Percentiles rank a stretch among this genome's conserved stretches.
Conservation (phyloP, 2,113 vertebrate species). For the Perognathus longimembris region DNA sequence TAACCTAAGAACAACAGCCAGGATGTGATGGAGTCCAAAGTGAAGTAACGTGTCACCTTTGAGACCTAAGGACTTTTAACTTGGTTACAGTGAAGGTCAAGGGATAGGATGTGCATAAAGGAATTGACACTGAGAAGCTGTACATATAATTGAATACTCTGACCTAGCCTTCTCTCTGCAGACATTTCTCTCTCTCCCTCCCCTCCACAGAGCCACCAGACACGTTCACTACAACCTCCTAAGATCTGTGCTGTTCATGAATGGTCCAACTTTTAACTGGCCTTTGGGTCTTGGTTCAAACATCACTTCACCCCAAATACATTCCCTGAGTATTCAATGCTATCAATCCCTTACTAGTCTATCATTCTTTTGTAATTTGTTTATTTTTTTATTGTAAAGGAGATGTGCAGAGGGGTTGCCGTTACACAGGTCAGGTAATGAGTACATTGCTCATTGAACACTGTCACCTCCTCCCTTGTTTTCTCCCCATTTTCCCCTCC, state of each 20-base stretch:
- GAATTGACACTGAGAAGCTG: neutral
- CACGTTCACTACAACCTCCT: neutral
- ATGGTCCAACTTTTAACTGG: neutral
- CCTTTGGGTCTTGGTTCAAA: neutral
- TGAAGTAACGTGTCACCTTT: neutral
- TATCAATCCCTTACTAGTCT: neutral
- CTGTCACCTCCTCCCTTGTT: too few relatives aligned
- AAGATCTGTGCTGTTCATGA: neutral
- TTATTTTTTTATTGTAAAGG: too few relatives aligned
- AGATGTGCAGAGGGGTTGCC: too few relatives aligned
- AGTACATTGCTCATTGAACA: too few relatives aligned
- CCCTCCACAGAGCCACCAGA: neutral
- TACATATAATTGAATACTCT: neutral
- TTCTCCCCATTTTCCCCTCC: too few relatives aligned
- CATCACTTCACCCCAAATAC: neutral
- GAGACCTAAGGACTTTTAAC: neutral
- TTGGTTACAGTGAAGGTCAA: neutral
- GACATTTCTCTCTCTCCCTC: neutral
- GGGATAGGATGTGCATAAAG: neutral
- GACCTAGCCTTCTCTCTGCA: neutral
- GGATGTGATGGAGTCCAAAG: neutral
- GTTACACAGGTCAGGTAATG: too few relatives aligned
- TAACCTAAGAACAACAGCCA: neutral
- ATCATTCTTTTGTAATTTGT: neutral
- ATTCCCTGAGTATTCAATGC: neutral